phyloP scores from a whole-genome alignment of 2,888 invertebrate genomes.

The Torymus tubicola region DNA sequence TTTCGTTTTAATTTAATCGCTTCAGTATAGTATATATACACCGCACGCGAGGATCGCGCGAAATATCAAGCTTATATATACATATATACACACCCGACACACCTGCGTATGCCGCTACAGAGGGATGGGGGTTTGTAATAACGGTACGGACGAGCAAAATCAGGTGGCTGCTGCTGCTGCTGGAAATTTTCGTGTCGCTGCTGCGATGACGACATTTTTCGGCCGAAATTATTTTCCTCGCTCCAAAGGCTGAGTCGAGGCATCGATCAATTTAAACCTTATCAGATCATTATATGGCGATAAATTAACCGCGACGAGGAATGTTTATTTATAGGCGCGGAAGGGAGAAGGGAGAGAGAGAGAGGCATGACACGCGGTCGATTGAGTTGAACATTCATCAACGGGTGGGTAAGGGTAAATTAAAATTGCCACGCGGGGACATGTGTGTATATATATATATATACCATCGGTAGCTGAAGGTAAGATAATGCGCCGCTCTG shows the following conservation, averaged over 20 bases:
- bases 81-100: too few relatives aligned
- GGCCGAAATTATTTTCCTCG: slow-evolving; percentile 10
- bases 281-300: slow-evolving; percentile 31
- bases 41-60: too few relatives aligned
- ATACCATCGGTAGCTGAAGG: too few relatives aligned
- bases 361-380: neutral
- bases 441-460: too few relatives aligned
- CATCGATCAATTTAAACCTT: slow-evolving; percentile 39
- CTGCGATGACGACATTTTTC: slow-evolving; percentile 22
- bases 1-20: slow-evolving; percentile 56
- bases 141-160: slow-evolving; percentile 31
- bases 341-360: neutral
- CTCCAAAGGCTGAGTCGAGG: neutral
- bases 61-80: too few relatives aligned
- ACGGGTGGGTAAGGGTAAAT: too few relatives aligned
- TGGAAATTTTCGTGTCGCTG: neutral
- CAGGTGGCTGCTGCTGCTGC: slow-evolving; percentile 1
- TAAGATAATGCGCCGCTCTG: too few relatives aligned
- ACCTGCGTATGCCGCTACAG: too few relatives aligned
- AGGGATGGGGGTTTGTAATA: slow-evolving; percentile 8
- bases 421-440: too few relatives aligned
- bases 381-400: too few relatives aligned
- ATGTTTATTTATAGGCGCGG: neutral
- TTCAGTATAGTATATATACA: slow-evolving; percentile 1
- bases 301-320: slow-evolving; percentile 9